Conservation (phyloP, 2,113 vertebrate species). For the Pholis gunnellus region DNA sequence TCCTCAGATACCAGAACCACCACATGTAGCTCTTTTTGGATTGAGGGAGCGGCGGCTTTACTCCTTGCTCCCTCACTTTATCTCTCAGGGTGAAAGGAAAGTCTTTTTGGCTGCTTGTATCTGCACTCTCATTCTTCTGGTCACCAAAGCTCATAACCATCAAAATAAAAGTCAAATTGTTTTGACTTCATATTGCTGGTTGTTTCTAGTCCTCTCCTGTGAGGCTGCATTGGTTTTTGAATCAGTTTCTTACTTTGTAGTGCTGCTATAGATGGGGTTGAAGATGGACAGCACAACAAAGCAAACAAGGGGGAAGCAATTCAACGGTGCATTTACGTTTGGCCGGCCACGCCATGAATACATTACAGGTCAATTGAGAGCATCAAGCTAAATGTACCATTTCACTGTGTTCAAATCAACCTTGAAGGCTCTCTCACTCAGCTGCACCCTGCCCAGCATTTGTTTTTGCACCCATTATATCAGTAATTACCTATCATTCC, state of each 20-base stretch:
- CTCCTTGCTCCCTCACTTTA: background rate
- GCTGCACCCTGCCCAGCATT: slow-evolving; percentile 50
- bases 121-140: background rate
- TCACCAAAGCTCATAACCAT: background rate
- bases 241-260: background rate
- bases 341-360: slow-evolving; percentile 24
- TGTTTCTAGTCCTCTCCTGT: background rate
- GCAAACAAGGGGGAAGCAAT: slow-evolving; percentile 28
- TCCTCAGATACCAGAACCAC: background rate
- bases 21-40: background rate
- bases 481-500: slow-evolving; percentile 72
- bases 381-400: slow-evolving; percentile 60
- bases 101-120: background rate
- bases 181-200: background rate
- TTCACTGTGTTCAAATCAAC: slow-evolving; percentile 55
- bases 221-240: background rate
- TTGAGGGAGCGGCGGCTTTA: background rate
- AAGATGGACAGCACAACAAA: background rate
- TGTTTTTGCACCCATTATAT: slow-evolving; percentile 69
- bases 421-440: slow-evolving; percentile 45
- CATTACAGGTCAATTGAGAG: slow-evolving; percentile 49
- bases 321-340: slow-evolving; percentile 4
- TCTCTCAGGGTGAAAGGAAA: background rate
- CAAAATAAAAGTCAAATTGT: background rate
- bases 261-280: background rate